These are phyloP conservation scores for Desmodus rotundus DNA, from an alignment of 2,113 vertebrate genomes.

Conservation along the genomic window DNA sequence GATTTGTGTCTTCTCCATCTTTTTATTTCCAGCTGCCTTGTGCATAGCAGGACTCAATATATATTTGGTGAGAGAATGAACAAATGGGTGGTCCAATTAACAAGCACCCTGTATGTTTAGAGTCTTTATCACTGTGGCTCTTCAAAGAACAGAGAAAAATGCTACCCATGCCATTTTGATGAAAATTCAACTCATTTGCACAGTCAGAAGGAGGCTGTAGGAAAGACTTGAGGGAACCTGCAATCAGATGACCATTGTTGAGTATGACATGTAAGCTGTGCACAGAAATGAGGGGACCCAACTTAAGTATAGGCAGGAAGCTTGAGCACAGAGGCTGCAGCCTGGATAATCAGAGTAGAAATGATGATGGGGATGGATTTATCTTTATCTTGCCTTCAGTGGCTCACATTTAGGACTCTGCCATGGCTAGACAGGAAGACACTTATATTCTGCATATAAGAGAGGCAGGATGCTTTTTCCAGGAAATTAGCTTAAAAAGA, in stretches of 20 bases:
- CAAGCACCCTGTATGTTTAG: neutral
- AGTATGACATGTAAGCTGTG: neutral
- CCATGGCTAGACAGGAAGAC: neutral
- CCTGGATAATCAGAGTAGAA: neutral
- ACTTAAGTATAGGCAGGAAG: neutral
- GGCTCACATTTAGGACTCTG: neutral
- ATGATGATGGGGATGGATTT: neutral
- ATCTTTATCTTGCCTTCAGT: neutral
- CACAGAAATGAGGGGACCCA: neutral
- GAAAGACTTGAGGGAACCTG: neutral
- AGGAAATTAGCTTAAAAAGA: constrained; percentile 48
- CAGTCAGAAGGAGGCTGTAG: neutral
- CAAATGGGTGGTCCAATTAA: neutral
- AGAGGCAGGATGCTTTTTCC: constrained; percentile 13
- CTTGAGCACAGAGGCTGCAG: neutral
- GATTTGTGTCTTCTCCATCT: neutral
- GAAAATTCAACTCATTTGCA: neutral
- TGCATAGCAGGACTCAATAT: neutral
- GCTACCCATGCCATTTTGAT: neutral
- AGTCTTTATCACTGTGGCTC: neutral
- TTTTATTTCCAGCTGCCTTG: neutral
- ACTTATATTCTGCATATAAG: constrained; percentile 6
- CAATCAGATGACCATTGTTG: neutral
- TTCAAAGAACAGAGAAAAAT: neutral
- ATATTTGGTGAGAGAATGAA: neutral